phyloP scores from a whole-genome alignment of 2,797 vertebrate species.

The Mus caroli region DNA sequence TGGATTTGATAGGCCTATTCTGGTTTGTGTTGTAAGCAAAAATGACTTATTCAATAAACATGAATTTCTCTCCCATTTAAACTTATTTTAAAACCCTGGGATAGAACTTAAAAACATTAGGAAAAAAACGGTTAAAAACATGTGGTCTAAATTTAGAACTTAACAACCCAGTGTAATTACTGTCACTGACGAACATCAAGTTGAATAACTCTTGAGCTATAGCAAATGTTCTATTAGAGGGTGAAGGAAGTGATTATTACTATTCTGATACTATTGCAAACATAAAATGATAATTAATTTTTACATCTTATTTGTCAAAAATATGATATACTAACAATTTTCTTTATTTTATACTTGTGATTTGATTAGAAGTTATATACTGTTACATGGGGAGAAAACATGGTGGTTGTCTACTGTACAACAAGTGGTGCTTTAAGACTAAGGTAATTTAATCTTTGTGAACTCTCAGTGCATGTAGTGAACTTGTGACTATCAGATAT shows the following conservation, averaged over 20 bases:
- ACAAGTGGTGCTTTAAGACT: no score
- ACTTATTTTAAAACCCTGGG: neutral
- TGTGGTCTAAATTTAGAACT: neutral
- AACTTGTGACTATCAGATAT: no score
- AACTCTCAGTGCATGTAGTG: neutral
- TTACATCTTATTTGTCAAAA: neutral
- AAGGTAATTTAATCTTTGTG: neutral
- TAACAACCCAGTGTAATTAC: neutral
- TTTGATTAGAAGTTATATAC: neutral
- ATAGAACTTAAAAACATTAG: neutral
- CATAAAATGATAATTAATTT: neutral
- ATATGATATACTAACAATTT: neutral
- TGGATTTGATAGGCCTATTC: fast-evolving
- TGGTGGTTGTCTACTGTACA: neutral
- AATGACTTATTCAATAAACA: neutral
- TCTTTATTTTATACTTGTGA: constrained; percentile 22
- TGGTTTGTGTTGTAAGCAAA: neutral
- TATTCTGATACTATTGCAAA: neutral
- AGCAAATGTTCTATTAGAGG: neutral
- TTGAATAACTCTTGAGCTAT: neutral
- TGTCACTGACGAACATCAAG: neutral
- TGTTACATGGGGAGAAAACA: neutral
- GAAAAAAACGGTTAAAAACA: neutral
- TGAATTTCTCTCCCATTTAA: neutral
- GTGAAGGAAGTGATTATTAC: neutral